Evolutionary conservation across 2,113 vertebrate species (phyloP), one percentile per base, ranked within the genome.

Genomic region (Oncorhynchus gorbuscha): DNA sequence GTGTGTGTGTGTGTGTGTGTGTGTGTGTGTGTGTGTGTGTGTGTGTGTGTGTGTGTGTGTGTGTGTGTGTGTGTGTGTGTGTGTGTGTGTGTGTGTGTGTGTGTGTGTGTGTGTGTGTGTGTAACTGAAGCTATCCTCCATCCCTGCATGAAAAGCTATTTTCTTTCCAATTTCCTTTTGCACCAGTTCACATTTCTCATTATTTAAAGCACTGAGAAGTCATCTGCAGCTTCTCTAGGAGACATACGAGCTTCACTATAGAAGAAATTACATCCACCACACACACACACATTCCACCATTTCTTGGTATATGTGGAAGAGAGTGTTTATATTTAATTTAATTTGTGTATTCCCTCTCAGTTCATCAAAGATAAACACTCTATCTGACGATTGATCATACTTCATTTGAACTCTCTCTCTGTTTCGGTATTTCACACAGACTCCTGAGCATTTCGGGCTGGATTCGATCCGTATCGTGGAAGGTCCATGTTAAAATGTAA

Each of bases 91-190:
- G 32, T 5, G 32, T 55, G 74, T 66, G 64, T 51, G 64, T 32
- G 28, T 22, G 59, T 35, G 35, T 22, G 32, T 48, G 59, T 66
- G n/a, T 48, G 61, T 48, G 13, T 74, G 39, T 51, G 22, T 59
- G 28, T 69, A 82, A 79, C 79, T 84, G 84, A 90, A 85, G 73
- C 72, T 26, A 71, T 61, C 72, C 78, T 83, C 74, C 62, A 68
- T 75, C 69, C 69, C 48, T 79, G 83, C 83, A 85, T 71, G 67
- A 83, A 87, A 86, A 84, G 74, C 77, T 72, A 80, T 87, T 89
- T 86, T 81, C 75, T 65, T 39, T 81, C 71, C 77, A 77, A 83
- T 81, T 51, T 82, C 74, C 26, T 8, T 75, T 67, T 78, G 76
- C 30, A 65, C 74, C 77, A 61, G 75, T 72, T 81, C 74, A 75